Evolutionary conservation across 2,797 vertebrate genomes (phyloP), one percentile per base, ranked within the genome.

Genomic region (Micrastur ruficollis): DNA sequence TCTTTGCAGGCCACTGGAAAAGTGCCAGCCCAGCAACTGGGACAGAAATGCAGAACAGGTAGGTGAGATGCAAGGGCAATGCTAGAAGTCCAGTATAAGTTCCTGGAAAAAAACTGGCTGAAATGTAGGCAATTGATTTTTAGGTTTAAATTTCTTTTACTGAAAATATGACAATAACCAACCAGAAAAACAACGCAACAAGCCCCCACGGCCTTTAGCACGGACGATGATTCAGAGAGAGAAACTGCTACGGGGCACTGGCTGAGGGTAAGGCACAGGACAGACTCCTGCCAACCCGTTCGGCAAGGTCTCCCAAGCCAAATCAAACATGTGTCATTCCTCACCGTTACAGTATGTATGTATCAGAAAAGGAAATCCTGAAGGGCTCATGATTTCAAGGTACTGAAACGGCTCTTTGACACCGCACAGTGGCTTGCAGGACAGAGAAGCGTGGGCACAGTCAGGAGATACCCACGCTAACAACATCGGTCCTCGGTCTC

Each of bases 401-500:
- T 4, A 5, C 66, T 67, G 80, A 40, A 16, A 11, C 1, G 65
- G 76, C 58, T 65, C 58, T 61, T 29, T 26, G 61, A 66, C 61
- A 21, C 70, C 17, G 44, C 55, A 15, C 27, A 2, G 70, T 0
- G 47, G 40, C 79, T 8, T 1, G 46, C 79, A 59, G 59, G 85
- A 65, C 72, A 50, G 50, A 47, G 47, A 62, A 44, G 22, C 16
- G 14, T 0, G 9, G 81, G 66, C 82, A 29, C 68, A 23, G 1
- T 0, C 6, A 75, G 86, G 83, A 65, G 42, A 58, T 2, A 11
- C 5, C 66, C n/a, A 4, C 0, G 1, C 25, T 25, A 32, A 66
- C n/a, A 49, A 27, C 62, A 52, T 1, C 0, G 2, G 6, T 8
- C 65, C 66, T 76, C 1, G 0, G 4, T 47, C n/a, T 46, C 4